Evolutionary conservation across 2,888 invertebrate species (phyloP), one percentile per base, ranked within the genome.

Genomic region (Pandemis heparana): DNA sequence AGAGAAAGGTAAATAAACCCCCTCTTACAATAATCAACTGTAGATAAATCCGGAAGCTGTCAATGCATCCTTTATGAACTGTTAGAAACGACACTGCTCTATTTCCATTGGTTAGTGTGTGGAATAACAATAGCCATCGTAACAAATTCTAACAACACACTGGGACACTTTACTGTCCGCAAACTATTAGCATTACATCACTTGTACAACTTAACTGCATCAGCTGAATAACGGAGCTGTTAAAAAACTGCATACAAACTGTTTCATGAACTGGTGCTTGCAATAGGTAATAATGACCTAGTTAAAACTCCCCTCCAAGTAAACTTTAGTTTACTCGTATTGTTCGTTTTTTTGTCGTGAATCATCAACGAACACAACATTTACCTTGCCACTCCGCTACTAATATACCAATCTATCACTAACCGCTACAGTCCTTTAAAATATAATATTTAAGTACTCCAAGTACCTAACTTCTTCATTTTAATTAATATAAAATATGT

Each of bases 121-220:
- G 4, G 72, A 72, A 72, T 72, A 68, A 68, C 72, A 72, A 72
- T 62, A 14, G 23, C 3, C 14, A 4, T 14, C 8, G 62, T 62
- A 67, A 53, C 43, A 62, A 56, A 67, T 72, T 62, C 67, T 62
- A 32, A 10, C 38, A 67, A 46, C 56, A 72, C 38, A 4, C 12
- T 23, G 43, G 51, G 18, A 67, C 38, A 51, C 43, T 62, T 67
- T 51, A 61, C 46, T 53, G 67, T 71, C 43, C 14, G 18, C 41
- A 8, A 46, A 64, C 48, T 16, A 56, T 18, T 43, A 10, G 14
- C 38, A 23, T 72, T 72, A 63, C 72, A 67, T 56, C 72, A 72
- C 67, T 12, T 18, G 18, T 18, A 32, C 56, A 71, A 61, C 51
- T 71, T 56, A 62, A 64, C 73, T 48, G 48, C 69, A 73, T 69